Conservation (phyloP, 92 coral and sea anemone genomes). For the Scolanthus callimorphus region DNA sequence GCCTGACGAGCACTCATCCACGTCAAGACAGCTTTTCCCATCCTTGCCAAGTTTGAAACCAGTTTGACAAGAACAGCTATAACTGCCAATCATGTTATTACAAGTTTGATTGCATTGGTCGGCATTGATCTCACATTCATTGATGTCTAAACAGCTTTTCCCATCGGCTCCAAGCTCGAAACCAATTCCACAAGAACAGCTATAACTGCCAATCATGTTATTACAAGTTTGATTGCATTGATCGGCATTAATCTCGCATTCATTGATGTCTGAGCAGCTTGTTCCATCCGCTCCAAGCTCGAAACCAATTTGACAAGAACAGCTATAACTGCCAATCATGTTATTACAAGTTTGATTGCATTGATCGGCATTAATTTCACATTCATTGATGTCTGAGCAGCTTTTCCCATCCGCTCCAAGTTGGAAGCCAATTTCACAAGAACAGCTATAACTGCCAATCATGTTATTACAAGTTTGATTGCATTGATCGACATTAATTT, state of each 20-base stretch:
- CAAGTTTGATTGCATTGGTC: not conserved
- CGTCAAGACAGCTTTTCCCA: not conserved
- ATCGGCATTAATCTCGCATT: not conserved
- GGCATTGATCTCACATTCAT: not conserved
- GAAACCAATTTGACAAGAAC: not conserved
- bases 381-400: not conserved
- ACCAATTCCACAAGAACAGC: not conserved
- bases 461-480: no score
- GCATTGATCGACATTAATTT: no score
- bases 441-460: not conserved
- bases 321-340: not conserved
- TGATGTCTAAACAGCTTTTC: not conserved
- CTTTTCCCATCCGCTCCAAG: not conserved
- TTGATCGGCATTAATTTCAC: not conserved
- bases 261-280: not conserved
- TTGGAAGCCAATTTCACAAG: not conserved
- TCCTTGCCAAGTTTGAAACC: not conserved
- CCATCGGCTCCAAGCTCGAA: not conserved
- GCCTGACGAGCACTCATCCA: not conserved
- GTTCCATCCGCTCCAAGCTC: not conserved
- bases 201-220: not conserved
- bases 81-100: not conserved
- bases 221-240: not conserved
- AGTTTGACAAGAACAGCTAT: not conserved
- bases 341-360: not conserved